Conservation (phyloP, 2,797 vertebrate species). For the Falco peregrinus region DNA sequence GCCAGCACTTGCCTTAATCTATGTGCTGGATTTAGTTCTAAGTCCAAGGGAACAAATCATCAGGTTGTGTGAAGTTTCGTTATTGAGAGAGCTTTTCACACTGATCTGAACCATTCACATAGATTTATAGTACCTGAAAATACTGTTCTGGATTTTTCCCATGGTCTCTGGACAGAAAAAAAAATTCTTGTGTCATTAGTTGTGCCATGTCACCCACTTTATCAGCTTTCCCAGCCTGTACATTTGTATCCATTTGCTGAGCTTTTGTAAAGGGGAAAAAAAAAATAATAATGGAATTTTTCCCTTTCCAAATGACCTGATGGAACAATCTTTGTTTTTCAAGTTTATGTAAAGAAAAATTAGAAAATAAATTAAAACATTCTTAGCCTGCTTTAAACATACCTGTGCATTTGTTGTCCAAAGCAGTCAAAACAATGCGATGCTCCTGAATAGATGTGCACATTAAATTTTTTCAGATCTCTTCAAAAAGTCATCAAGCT, state of each 20-base stretch:
- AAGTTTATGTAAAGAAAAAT: background rate
- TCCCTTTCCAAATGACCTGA: background rate
- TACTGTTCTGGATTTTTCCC: conserved; percentile 51
- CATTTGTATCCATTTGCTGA: conserved; percentile 39
- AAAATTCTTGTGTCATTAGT: conserved; percentile 8
- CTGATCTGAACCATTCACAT: background rate
- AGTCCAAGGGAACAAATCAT: background rate
- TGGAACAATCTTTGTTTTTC: background rate
- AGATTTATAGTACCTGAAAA: conserved; percentile 24
- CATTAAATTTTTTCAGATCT: background rate
- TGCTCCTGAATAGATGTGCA: background rate
- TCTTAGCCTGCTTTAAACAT: background rate
- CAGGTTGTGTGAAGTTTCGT: background rate
- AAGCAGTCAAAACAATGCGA: background rate
- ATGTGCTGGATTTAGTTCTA: background rate
- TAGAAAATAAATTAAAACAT: background rate
- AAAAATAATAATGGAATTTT: background rate
- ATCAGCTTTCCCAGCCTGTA: background rate
- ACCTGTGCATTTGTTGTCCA: background rate
- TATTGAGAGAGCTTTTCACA: conserved; percentile 40
- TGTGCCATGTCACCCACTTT: conserved; percentile 25
- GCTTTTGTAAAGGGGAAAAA: background rate
- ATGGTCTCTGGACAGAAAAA: background rate
- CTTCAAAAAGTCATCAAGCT: background rate
- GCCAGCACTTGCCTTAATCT: background rate